phyloP scores from a whole-genome alignment of 2,113 vertebrate species.

The Scartelaos histophorus region DNA sequence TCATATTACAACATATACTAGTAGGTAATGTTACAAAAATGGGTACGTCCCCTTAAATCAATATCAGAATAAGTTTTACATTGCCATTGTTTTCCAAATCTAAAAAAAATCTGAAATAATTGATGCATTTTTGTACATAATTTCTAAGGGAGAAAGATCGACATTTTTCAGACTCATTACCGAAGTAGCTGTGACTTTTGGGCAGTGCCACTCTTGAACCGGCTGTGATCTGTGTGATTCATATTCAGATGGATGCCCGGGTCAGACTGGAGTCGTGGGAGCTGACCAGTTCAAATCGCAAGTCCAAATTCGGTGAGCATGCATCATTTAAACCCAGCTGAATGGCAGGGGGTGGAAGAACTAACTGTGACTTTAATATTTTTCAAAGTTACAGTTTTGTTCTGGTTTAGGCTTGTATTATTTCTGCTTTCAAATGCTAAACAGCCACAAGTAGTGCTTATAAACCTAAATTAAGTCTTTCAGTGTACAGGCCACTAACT shows the following conservation, averaged over 20 bases:
- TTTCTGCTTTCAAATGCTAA: background rate
- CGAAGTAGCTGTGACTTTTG: slow-evolving; percentile 40
- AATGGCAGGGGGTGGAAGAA: slow-evolving; percentile 59
- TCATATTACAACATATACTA: too few relatives aligned
- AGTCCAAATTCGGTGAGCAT: slow-evolving; percentile 51
- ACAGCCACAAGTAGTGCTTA: background rate
- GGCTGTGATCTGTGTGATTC: slow-evolving; percentile 55
- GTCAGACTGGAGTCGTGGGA: slow-evolving; percentile 57
- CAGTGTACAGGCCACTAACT: too few relatives aligned
- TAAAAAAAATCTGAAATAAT: too few relatives aligned
- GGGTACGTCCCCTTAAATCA: too few relatives aligned
- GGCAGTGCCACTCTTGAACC: slow-evolving; percentile 36
- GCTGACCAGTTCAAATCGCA: slow-evolving; percentile 48
- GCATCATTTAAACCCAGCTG: slow-evolving; percentile 69
- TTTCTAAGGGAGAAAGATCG: slow-evolving; percentile 1
- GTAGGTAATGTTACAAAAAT: too few relatives aligned
- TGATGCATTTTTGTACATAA: too few relatives aligned
- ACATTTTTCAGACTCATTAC: slow-evolving; percentile 28
- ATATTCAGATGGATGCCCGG: slow-evolving; percentile 51
- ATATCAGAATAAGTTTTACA: too few relatives aligned
- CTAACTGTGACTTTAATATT: slow-evolving; percentile 24
- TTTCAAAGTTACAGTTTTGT: background rate
- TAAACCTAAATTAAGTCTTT: too few relatives aligned
- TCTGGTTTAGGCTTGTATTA: background rate
- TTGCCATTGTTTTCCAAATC: too few relatives aligned